Percentiles rank a stretch among this genome's conserved stretches.
Conservation (phyloP, 2,888 invertebrate species). For the Biston betularia region DNA sequence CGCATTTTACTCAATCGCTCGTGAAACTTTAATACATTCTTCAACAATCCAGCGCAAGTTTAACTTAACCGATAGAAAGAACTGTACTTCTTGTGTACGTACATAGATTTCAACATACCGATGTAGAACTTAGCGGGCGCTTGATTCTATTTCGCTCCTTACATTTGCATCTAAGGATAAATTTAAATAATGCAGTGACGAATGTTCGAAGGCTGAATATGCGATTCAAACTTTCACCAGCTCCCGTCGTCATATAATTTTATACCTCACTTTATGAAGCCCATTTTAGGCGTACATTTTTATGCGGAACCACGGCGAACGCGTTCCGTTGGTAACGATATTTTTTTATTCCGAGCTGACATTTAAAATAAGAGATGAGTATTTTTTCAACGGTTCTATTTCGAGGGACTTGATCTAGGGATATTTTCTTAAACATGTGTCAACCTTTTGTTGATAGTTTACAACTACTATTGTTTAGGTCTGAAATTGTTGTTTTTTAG, state of each 20-base stretch:
- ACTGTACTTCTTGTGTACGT: conserved; percentile 11
- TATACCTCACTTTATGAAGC: conserved; percentile 45
- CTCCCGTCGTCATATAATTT: conserved; percentile 47
- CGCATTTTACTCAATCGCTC: conserved; percentile 45
- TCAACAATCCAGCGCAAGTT: conserved; percentile 42
- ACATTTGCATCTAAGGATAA: conserved; percentile 54
- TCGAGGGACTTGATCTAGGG: conserved; percentile 15
- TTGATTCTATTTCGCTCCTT: conserved; percentile 52
- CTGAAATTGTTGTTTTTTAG: no score
- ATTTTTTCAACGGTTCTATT: conserved; percentile 21
- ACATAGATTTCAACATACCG: conserved; percentile 41
- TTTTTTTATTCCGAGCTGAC: conserved; percentile 37
- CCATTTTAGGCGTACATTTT: conserved; percentile 43
- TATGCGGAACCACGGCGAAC: conserved; percentile 41
- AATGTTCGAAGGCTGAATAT: conserved; percentile 55
- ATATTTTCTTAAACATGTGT: conserved; percentile 5
- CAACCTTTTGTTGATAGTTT: no score
- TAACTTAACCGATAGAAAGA: conserved; percentile 30
- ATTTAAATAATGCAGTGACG: conserved; percentile 58
- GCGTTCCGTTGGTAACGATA: conserved; percentile 36
- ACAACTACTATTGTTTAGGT: no score
- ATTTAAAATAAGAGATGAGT: conserved; percentile 36
- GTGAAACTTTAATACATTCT: conserved; percentile 52
- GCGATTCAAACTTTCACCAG: conserved; percentile 48
- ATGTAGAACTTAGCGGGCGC: conserved; percentile 48